Conservation (phyloP, 2,888 invertebrate species). For the Agrotis puta region DNA sequence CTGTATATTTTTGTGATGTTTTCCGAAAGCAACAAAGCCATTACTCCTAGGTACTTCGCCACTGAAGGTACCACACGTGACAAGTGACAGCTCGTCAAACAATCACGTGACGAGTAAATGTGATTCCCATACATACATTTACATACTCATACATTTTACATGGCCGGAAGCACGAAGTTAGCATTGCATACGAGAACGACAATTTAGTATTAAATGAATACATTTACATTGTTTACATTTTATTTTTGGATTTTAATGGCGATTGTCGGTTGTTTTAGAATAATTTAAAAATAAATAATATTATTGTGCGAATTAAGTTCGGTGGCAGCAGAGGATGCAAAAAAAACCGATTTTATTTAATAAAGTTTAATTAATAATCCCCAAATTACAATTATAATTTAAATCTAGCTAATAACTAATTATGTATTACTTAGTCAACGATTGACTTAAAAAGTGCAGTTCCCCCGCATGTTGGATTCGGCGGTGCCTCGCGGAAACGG, state of each 20-base stretch:
- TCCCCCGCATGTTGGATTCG: too few relatives aligned
- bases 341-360: too few relatives aligned
- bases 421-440: too few relatives aligned
- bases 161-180: conserved; percentile 29
- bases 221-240: conserved; percentile 14
- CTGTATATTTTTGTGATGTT: background rate
- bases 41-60: background rate
- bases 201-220: conserved; percentile 20
- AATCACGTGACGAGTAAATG: conserved; percentile 45
- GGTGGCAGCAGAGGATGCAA: too few relatives aligned
- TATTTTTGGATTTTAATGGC: background rate
- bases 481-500: too few relatives aligned
- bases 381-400: too few relatives aligned
- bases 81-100: background rate
- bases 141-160: conserved; percentile 42
- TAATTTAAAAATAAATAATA: background rate
- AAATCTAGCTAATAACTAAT: too few relatives aligned
- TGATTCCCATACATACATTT: conserved; percentile 33
- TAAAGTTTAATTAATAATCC: too few relatives aligned
- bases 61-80: conserved; percentile 24
- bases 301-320: too few relatives aligned
- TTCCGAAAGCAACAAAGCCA: background rate
- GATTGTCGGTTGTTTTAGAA: background rate
- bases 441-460: too few relatives aligned
- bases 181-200: conserved; percentile 33